Evolutionary conservation across 2,888 invertebrate species (phyloP), one percentile per base, ranked within the genome.

Genomic region (Trichogramma dendrolimi): DNA sequence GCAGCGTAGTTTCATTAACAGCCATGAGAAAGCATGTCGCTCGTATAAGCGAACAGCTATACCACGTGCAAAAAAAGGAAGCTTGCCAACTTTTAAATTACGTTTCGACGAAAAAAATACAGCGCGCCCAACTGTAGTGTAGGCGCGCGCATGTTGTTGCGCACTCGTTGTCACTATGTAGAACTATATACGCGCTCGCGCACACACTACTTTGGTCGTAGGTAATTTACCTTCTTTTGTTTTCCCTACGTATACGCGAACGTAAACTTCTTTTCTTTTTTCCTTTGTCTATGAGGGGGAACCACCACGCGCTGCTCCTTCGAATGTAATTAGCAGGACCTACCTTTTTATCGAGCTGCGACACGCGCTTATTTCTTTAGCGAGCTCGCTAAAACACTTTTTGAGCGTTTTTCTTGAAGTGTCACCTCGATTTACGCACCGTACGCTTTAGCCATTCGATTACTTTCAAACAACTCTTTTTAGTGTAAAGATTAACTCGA

Each of bases 31-130:
- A 72, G 71, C 69, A 69, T 71, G 73, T 72, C 70, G 67, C 67
- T 64, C 58, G 62, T 50, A 27, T 64, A 62, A 65, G 62, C 66
- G 27, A 11, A 11, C 39, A n/a, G 4, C 6, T n/a, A 14, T 42
- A 27, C 11, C n/a, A 46, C 10, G 39, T 10, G 40, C 5, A 27
- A 43, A 43, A 39, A 27, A 4, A n/a, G n/a, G 38, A 7, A 5
- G 70, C 69, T 72, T 71, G 73, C 72, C 71, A 77, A 77, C 74
- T 77, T 77, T 76, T 74, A 77, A 76, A 77, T 77, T 76, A 74
- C 76, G 71, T 77, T 76, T 71, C 69, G 72, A 68, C 70, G 71
- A 70, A 56, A 69, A 74, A 71, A 44, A 65, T 27, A 52, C 52
- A 7, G 10, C 39, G 41, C 11, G 52, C 27, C 40, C 14, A 11